Evolutionary conservation across 2,888 invertebrate genomes (phyloP).

Genomic region (Sclerodermus sp.): DNA sequence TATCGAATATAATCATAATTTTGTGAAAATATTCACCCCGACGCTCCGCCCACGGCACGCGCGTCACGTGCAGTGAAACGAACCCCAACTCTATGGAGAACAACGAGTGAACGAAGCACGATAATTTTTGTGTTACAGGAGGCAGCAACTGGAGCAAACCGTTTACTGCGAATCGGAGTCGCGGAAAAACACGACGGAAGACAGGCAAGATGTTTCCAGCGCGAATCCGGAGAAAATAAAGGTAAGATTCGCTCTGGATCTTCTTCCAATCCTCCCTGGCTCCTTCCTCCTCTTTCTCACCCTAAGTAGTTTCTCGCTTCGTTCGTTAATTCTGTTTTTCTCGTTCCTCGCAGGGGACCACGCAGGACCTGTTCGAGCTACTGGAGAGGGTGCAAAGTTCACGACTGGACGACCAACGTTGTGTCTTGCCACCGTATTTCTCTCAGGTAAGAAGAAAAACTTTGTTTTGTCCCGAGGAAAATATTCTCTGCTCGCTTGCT

Average conservation of each 20-base stretch:
- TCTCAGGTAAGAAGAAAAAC: conserved; percentile 88
- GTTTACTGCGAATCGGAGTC: conserved; percentile 50
- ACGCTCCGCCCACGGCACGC: too few species aligned
- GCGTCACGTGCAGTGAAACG: too few species aligned
- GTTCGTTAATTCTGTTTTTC: too few species aligned
- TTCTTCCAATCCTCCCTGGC: too few species aligned
- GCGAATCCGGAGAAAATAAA: conserved; percentile 47
- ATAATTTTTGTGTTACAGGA: conserved; percentile 34
- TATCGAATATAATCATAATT: too few species aligned
- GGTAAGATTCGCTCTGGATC: too few species aligned
- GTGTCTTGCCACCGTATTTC: conserved; percentile 89
- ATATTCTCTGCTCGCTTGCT: too few species aligned
- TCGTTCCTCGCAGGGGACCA: conserved; percentile 47
- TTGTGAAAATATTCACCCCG: too few species aligned
- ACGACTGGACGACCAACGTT: conserved; percentile 95
- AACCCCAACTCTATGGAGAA: conserved; percentile 16
- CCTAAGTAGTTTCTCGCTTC: not conserved
- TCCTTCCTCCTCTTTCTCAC: too few species aligned
- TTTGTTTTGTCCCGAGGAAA: too few species aligned
- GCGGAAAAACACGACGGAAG: conserved; percentile 38
- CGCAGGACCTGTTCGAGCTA: conserved; percentile 87
- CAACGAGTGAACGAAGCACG: not conserved
- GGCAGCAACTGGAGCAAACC: conserved; percentile 54
- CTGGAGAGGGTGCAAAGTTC: conserved; percentile 93
- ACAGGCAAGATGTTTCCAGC: conserved; percentile 45